These are phyloP conservation scores for Drosophila pseudoobscura DNA, from an alignment of 1,140 invertebrate genomes.

Conservation along the genomic window DNA sequence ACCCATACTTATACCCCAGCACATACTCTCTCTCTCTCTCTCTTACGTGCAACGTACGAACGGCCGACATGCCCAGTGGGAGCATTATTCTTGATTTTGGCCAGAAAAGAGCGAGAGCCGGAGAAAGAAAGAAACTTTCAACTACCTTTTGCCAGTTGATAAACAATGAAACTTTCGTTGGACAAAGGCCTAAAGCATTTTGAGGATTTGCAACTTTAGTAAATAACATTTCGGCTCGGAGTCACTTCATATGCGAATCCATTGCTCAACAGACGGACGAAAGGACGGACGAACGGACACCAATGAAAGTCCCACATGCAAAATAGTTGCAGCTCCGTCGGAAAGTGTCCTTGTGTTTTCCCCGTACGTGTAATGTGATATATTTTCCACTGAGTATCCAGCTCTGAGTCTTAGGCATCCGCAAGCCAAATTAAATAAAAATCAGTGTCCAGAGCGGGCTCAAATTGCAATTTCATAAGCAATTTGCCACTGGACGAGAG, in stretches of 20 bases:
- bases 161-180: constrained; percentile 50
- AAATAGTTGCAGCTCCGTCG: constrained; percentile 58
- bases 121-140: constrained; percentile 14
- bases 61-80: constrained; percentile 59
- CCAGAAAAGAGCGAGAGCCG: background rate
- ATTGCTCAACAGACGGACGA: background rate
- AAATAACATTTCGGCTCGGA: constrained; percentile 59
- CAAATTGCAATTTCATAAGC: constrained; percentile 82
- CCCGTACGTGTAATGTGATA: constrained; percentile 67
- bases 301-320: constrained; percentile 55
- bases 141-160: constrained; percentile 62
- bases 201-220: constrained; percentile 71
- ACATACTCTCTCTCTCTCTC: constrained; percentile 23
- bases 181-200: constrained; percentile 62
- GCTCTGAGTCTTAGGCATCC: constrained; percentile 31
- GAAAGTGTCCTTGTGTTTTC: constrained; percentile 5
- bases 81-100: constrained; percentile 77
- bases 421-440: constrained; percentile 77
- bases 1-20: background rate
- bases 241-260: constrained; percentile 9
- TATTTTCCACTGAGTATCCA: constrained; percentile 38
- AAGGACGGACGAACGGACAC: constrained; percentile 16
- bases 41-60: constrained; percentile 4
- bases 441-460: constrained; percentile 70
- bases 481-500: constrained; percentile 61